These are phyloP conservation scores for Hycleus cichorii DNA, from an alignment of 1,140 invertebrate genomes.

Conservation along the genomic window DNA sequence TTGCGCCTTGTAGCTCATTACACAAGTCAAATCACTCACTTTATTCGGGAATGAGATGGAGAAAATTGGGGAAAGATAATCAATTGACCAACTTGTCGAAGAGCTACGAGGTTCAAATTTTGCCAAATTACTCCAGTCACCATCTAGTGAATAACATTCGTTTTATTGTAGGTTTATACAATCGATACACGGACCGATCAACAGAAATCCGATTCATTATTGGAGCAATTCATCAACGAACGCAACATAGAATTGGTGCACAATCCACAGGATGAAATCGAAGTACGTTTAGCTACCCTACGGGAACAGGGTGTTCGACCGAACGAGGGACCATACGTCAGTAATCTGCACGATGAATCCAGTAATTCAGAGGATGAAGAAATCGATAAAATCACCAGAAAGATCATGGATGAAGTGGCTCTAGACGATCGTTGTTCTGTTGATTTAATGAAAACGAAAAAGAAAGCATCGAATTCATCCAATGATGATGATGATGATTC, in stretches of 20 bases:
- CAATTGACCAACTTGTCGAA: no score
- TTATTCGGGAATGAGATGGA: no score
- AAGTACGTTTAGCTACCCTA: slow-evolving; percentile 43
- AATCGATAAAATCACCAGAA: slow-evolving; percentile 40
- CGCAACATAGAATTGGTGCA: slow-evolving; percentile 46
- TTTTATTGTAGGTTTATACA: slow-evolving; percentile 11
- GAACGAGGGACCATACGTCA: slow-evolving; percentile 30
- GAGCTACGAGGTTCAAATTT: no score
- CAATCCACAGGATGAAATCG: slow-evolving; percentile 45
- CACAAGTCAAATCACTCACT: no score
- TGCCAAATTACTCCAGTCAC: not conserved
- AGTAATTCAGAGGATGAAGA: slow-evolving; percentile 39
- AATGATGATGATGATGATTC: no score
- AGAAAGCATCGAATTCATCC: slow-evolving; percentile 5
- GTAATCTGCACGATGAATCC: slow-evolving; percentile 38
- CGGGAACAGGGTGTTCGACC: slow-evolving; percentile 37
- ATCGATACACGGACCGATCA: slow-evolving; percentile 46
- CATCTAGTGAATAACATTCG: not conserved
- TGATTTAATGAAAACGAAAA: slow-evolving; percentile 3
- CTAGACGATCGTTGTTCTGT: slow-evolving; percentile 31
- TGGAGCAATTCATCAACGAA: slow-evolving; percentile 53
- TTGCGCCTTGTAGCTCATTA: no score
- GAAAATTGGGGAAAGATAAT: no score
- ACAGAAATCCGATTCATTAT: slow-evolving; percentile 53
- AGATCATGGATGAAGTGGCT: slow-evolving; percentile 38